Conservation (phyloP, 1,140 invertebrate species). For the Scaptomyza montana region DNA sequence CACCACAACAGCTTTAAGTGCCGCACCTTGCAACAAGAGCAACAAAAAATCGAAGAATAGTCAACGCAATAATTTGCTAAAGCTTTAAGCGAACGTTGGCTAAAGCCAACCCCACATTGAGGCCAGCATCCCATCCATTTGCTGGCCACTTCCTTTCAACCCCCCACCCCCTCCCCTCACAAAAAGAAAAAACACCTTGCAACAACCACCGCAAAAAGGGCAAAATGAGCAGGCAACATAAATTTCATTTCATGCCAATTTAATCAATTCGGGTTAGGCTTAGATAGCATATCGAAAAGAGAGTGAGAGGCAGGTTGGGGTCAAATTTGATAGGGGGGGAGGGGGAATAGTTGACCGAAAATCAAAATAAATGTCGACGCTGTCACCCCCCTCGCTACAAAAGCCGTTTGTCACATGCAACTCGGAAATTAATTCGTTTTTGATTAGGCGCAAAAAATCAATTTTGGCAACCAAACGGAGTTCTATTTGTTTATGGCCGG, state of each 20-base stretch:
- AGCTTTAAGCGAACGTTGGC: slow-evolving; percentile 29
- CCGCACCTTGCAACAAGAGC: slow-evolving; percentile 1
- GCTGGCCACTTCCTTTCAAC: neutral
- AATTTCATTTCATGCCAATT: slow-evolving; percentile 81
- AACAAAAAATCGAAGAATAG: neutral
- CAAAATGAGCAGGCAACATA: slow-evolving; percentile 62
- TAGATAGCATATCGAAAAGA: slow-evolving; percentile 14
- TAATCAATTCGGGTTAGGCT: slow-evolving; percentile 75
- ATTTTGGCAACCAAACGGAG: slow-evolving; percentile 72
- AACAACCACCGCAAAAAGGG: slow-evolving; percentile 62
- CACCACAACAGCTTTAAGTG: slow-evolving; percentile 16
- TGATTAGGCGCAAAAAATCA: slow-evolving; percentile 82
- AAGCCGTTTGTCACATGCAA: slow-evolving; percentile 74
- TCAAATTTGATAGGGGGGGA: neutral
- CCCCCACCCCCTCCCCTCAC: slow-evolving; percentile 25
- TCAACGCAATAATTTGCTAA: slow-evolving; percentile 27
- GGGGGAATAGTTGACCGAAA: slow-evolving; percentile 16
- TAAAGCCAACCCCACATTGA: neutral
- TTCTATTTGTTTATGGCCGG: slow-evolving; percentile 74
- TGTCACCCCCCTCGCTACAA: neutral
- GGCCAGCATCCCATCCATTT: slow-evolving; percentile 6
- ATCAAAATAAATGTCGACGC: slow-evolving; percentile 44
- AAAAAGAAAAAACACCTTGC: slow-evolving; percentile 63
- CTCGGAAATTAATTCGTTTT: slow-evolving; percentile 78
- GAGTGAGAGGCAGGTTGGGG: neutral